Evolutionary conservation across 2,888 invertebrate species (phyloP), one percentile per base, ranked within the genome.

Genomic region (Falcaria lacertinaria): DNA sequence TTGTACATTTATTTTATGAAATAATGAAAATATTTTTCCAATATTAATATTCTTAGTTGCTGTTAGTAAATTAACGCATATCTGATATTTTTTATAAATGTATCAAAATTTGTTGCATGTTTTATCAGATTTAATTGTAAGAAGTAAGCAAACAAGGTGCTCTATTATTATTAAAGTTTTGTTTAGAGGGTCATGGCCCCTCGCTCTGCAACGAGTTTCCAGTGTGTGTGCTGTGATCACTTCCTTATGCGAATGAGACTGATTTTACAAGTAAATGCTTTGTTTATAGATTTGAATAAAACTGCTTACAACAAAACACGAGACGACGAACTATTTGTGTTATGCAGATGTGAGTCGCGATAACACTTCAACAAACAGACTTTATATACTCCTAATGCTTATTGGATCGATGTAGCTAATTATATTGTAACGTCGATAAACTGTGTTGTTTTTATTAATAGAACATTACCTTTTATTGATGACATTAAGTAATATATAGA

Each of bases 241-340:
- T 87, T 88, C 88, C 88, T 89, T 88, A 88, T 88, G 88, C 82
- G 86, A 86, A 88, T 87, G 88, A 89, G 88, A 89, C 88, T 89
- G 88, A 89, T 87, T 89, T 89, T 85, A 85, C 79, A 82, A 80
- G 74, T 80, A 81, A 84, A 75, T 74, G 80, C 78, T 86, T 84
- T 79, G 77, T 80, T 79, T 77, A 72, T 79, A 79, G 66, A 69
- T 64, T 70, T 71, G 74, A 80, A 74, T 79, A 66, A 57, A 60
- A 68, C 73, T 65, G 74, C 74, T 76, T 74, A 70, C 69, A 57
- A 7, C 11, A 69, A 61, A 54, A 57, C 54, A 53, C 56, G 55
- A 59, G 59, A 63, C 57, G 57, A 61, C 45, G 62, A 57, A 44
- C 45, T 42, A 58, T 56, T 48, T 54, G 54, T 56, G 57, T 59